Percentiles rank a stretch among this genome's conserved stretches.
phyloP scores from a whole-genome alignment of 2,797 vertebrate species.

The Pangasius macronema region DNA sequence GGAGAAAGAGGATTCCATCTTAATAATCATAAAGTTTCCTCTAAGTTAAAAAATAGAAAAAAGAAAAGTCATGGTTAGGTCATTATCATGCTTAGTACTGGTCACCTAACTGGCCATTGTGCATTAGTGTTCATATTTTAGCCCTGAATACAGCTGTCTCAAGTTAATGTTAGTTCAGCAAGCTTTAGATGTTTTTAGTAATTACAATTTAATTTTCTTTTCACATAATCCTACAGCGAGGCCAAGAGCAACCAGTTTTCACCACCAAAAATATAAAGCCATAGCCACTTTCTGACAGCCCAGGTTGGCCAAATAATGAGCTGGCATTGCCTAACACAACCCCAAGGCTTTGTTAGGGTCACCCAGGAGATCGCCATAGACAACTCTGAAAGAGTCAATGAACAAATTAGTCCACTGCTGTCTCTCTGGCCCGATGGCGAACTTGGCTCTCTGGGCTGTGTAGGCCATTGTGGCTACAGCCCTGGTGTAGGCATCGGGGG shows the following conservation, averaged over 20 bases:
- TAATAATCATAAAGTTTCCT: slow-evolving; percentile 4
- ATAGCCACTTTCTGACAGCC: slow-evolving; percentile 25
- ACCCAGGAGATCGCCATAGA: slow-evolving; percentile 91
- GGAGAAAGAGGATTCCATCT: slow-evolving; percentile 25
- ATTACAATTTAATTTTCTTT: slow-evolving; percentile 1
- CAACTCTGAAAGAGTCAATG: slow-evolving; percentile 94
- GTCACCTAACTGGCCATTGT: slow-evolving; percentile 3
- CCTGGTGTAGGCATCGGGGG: slow-evolving; percentile 79
- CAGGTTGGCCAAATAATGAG: slow-evolving; percentile 24
- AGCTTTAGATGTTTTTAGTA: slow-evolving; percentile 37
- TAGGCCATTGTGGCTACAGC: slow-evolving; percentile 96
- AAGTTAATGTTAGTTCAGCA: slow-evolving; percentile 40
- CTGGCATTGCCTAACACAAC: slow-evolving; percentile 80
- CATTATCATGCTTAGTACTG: slow-evolving; percentile 17
- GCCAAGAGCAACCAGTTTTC: slow-evolving; percentile 30
- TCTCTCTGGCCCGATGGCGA: slow-evolving; percentile 86
- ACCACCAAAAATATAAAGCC: not conserved
- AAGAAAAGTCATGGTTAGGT: slow-evolving; percentile 22
- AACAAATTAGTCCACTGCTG: slow-evolving; percentile 95
- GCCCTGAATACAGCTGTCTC: not conserved
- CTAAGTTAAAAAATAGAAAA: not conserved
- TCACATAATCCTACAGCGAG: slow-evolving; percentile 37
- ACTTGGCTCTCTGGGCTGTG: slow-evolving; percentile 96
- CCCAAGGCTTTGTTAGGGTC: slow-evolving; percentile 83
- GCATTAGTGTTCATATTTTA: slow-evolving; percentile 24